Evolutionary conservation across 2,797 vertebrate genomes (phyloP).

Genomic region (Eremophila alpestris): DNA sequence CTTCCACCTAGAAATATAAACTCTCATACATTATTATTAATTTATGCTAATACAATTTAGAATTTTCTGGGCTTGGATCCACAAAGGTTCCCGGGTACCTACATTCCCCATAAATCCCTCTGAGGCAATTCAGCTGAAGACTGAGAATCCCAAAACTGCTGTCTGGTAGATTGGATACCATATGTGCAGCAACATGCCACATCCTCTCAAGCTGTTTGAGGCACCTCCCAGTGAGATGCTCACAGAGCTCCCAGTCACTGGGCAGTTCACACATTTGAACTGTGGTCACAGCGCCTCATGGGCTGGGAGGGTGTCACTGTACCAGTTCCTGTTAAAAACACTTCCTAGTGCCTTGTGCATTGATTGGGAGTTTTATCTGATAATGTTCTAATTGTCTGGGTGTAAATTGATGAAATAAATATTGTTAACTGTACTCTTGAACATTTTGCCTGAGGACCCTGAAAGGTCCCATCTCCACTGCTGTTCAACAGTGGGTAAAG

Average conservation of each 20-base stretch:
- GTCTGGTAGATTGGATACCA: background rate
- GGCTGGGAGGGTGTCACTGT: background rate
- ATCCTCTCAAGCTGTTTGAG: background rate
- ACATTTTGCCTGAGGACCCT: background rate
- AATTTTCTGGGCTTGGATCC: background rate
- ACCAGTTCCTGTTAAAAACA: background rate
- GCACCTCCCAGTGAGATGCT: background rate
- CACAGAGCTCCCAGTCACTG: background rate
- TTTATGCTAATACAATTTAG: background rate
- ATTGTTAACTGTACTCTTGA: background rate
- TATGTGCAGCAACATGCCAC: background rate
- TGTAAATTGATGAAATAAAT: background rate
- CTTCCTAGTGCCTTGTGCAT: background rate
- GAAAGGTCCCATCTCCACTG: background rate
- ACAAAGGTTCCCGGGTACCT: background rate
- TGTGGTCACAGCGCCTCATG: background rate
- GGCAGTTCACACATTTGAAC: accelerated
- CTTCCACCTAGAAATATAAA: background rate
- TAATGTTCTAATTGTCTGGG: background rate
- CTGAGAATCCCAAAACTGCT: background rate
- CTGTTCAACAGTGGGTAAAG: background rate
- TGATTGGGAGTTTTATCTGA: background rate
- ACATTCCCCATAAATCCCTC: background rate
- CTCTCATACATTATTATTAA: background rate
- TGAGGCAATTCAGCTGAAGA: background rate